Evolutionary conservation across 2,888 invertebrate species (phyloP).

Genomic region (Mesorhabditis belari): DNA sequence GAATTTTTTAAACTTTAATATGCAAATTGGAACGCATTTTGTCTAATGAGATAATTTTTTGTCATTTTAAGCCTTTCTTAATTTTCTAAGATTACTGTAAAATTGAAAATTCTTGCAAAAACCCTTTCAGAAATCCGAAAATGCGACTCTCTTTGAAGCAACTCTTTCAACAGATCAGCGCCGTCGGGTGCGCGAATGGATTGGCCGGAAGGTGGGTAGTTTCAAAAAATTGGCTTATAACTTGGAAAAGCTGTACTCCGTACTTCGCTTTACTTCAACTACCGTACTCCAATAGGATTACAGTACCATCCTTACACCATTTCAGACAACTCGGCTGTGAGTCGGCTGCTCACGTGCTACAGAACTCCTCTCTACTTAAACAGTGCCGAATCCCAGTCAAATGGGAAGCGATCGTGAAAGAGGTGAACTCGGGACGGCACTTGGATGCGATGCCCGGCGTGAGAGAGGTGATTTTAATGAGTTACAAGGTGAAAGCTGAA

Average conservation of each 20-base stretch:
- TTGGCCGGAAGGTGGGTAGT: constrained; percentile 29
- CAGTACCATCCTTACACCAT: background rate
- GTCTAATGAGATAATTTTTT: too few species aligned
- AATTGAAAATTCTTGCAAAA: too few species aligned
- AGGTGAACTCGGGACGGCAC: constrained; percentile 35
- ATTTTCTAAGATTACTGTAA: too few species aligned
- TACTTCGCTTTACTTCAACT: background rate
- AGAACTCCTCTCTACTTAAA: constrained; percentile 27
- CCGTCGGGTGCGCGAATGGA: constrained; percentile 43
- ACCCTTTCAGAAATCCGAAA: too few species aligned
- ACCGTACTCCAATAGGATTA: background rate
- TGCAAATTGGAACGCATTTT: too few species aligned
- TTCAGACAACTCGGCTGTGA: constrained; percentile 46
- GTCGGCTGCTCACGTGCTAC: constrained; percentile 30
- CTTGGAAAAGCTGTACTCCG: background rate
- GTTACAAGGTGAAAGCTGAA: background rate
- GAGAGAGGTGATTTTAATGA: constrained; percentile 15
- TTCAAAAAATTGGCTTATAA: background rate
- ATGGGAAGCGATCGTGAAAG: constrained; percentile 37
- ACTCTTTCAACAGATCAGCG: constrained; percentile 18
- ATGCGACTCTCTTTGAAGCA: background rate
- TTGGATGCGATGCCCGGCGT: constrained; percentile 34
- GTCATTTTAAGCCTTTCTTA: too few species aligned
- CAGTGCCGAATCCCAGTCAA: constrained; percentile 22
- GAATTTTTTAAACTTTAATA: too few species aligned